These are phyloP conservation scores for Serrognathus titanus DNA, from an alignment of 2,888 invertebrate genomes.

Conservation along the genomic window DNA sequence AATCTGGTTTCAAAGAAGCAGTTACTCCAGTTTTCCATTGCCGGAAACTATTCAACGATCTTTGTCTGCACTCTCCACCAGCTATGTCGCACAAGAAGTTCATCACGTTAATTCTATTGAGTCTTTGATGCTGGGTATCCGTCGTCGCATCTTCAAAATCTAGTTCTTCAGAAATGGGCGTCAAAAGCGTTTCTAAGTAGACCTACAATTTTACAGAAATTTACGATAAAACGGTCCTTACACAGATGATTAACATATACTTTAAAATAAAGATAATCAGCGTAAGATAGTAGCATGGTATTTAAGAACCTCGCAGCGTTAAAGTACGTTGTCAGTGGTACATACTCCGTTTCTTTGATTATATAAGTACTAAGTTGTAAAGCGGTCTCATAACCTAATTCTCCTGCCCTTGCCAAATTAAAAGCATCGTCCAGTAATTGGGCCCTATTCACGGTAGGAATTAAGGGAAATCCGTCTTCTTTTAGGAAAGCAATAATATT, in stretches of 20 bases:
- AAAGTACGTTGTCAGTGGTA: constrained; percentile 7
- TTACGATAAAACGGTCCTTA: no score
- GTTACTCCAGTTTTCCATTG: constrained; percentile 15
- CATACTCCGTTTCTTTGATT: constrained; percentile 51
- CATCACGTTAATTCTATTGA: constrained; percentile 7
- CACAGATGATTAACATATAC: not conserved
- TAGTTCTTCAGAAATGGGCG: not conserved
- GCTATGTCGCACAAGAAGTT: constrained; percentile 3
- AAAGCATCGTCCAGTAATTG: constrained; percentile 49
- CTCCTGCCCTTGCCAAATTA: constrained; percentile 49
- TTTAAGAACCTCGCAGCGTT: constrained; percentile 15
- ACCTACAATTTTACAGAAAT: no score
- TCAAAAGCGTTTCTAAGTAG: no score
- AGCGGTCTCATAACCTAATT: constrained; percentile 53
- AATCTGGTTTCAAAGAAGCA: constrained; percentile 1
- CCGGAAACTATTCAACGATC: not conserved
- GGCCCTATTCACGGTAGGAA: constrained; percentile 56
- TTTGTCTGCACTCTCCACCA: constrained; percentile 1
- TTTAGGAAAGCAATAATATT: constrained; percentile 48
- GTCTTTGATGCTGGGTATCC: constrained; percentile 1
- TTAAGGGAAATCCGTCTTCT: constrained; percentile 42
- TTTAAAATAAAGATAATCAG: not conserved
- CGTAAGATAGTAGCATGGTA: not conserved
- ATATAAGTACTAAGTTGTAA: constrained; percentile 60
- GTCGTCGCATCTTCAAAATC: constrained; percentile 1